Evolutionary conservation across 2,113 vertebrate species (phyloP).

Genomic region (Ailuropoda melanoleuca): DNA sequence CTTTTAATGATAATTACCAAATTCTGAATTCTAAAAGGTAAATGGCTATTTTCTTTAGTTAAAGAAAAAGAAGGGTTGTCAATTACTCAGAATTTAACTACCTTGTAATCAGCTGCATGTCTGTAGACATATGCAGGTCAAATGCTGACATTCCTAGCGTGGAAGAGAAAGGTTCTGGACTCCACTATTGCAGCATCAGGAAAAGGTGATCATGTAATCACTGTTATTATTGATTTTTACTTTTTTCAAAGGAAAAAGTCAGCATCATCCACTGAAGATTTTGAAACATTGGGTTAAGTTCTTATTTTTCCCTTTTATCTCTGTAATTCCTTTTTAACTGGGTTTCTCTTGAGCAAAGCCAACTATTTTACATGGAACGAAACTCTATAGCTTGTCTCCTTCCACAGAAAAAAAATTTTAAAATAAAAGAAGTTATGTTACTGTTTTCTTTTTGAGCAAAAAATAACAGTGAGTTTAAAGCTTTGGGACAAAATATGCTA

Average conservation of each 20-base stretch:
- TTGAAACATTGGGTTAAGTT: background rate
- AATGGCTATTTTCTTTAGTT: background rate
- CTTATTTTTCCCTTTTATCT: background rate
- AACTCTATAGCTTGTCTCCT: background rate
- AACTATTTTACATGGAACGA: background rate
- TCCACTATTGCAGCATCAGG: background rate
- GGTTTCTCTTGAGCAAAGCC: background rate
- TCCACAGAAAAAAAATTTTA: background rate
- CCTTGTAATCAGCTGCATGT: background rate
- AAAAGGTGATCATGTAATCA: background rate
- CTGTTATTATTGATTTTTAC: background rate
- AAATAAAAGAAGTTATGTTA: background rate
- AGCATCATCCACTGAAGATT: background rate
- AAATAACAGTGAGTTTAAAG: background rate
- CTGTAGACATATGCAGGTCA: rapidly evolving
- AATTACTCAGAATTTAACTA: background rate
- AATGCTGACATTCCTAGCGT: background rate
- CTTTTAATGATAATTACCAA: background rate
- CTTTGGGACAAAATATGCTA: background rate
- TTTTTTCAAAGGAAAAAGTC: background rate
- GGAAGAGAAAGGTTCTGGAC: background rate
- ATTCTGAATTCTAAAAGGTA: background rate
- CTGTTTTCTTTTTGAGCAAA: background rate
- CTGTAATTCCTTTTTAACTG: background rate
- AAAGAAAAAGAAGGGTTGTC: background rate